Evolutionary conservation across 1,140 invertebrate species (phyloP).

Genomic region (Drosophila pallidifrons): DNA sequence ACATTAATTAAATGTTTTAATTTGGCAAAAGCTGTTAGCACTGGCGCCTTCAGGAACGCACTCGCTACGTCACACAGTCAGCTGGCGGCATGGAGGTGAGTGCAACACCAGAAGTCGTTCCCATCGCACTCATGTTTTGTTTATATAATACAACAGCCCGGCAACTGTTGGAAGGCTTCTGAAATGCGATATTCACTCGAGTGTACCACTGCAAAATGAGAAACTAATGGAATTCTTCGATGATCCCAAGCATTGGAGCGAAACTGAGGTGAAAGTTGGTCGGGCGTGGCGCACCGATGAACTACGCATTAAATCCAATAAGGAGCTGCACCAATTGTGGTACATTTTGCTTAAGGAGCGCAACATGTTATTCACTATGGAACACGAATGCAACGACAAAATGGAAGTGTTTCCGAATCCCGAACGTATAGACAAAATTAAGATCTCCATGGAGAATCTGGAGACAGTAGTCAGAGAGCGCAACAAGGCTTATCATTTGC

Average conservation of each 20-base stretch:
- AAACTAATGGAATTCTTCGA: constrained; percentile 97
- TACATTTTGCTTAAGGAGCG: constrained; percentile 97
- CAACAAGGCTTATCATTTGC: constrained; percentile 94
- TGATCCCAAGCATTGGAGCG: constrained; percentile 93
- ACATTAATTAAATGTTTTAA: constrained; percentile 73
- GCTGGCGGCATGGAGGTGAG: constrained; percentile 48
- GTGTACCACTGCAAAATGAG: constrained; percentile 35
- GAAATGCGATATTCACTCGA: constrained; percentile 59
- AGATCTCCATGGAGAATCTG: constrained; percentile 98
- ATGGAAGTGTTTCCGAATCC: constrained; percentile 94
- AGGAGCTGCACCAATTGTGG: constrained; percentile 99
- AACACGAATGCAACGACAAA: constrained; percentile 91
- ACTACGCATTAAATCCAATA: constrained; percentile 97
- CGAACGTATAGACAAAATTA: constrained; percentile 96
- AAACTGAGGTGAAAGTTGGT: constrained; percentile 92
- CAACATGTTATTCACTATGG: constrained; percentile 99
- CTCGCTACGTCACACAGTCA: constrained; percentile 37
- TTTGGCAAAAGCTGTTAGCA: constrained; percentile 58
- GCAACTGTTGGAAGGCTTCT: constrained; percentile 27
- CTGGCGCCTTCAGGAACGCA: constrained; percentile 36
- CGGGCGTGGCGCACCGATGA: constrained; percentile 96
- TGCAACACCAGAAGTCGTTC: background rate
- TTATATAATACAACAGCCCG: constrained; percentile 65
- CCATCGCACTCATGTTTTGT: constrained; percentile 21
- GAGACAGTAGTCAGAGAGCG: constrained; percentile 96